Base-by-base conservation (phyloP, 2,888 invertebrate species). In the Nematopogon swammerdamellus region DNA sequence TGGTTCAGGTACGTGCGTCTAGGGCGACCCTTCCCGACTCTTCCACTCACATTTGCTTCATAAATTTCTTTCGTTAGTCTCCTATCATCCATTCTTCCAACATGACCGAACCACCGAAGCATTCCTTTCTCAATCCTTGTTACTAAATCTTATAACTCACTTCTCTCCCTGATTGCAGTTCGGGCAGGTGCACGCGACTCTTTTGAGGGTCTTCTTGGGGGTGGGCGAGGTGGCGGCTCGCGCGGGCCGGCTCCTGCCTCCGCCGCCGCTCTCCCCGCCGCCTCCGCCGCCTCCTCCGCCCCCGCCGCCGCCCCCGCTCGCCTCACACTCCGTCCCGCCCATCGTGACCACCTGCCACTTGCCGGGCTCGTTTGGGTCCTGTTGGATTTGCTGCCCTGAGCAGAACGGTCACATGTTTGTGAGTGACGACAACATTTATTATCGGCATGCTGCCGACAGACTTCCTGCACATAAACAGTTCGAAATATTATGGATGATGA, bases 131-230 rank as follows among this genome's bases (percentile, higher is more conserved):
- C n/a, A n/a, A n/a, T n/a, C n/a, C n/a, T n/a, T n/a, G n/a, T n/a
- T n/a, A n/a, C n/a, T n/a, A n/a, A n/a, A n/a, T n/a, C n/a, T n/a
- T n/a, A n/a, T 17, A 11, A 64, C 71, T 67, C 57, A 85, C 85
- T 87, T 87, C 62, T 92, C 92, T 3, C 89, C 92, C 63, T 94
- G 95, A 47, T 90, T 88, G 66, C 98, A 98, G 71, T 98, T 97
- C 0, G 97, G 98, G 69, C 97, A 98, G 0, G 96, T 96, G 71
- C 98, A 98, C 1, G 97, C 97, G 8, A 97, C 95, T 44, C 98
- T 80, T 59, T 95, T 86, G 55, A 92, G 81, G 54, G 89, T 77
- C 20, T 73, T 60, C 63, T 77, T 79, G 50, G 16, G 29, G 48
- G 56, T 57, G 19, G 76, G 74, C 52, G 71, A 70, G 4, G 45